Conservation (phyloP, 2,888 invertebrate genomes). For the Teleiodes luculella region DNA sequence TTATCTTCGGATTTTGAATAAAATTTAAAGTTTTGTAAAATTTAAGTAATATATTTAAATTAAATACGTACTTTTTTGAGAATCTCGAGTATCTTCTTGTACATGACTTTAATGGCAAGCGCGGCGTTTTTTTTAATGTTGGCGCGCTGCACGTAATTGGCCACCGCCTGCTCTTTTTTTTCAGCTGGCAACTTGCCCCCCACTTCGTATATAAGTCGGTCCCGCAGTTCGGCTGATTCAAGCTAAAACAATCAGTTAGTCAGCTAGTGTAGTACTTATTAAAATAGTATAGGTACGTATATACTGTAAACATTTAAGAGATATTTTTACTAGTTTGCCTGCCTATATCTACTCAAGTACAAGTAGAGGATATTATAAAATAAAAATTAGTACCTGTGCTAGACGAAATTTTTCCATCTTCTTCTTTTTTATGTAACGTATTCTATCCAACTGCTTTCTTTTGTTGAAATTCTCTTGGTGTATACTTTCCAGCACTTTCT, state of each 20-base stretch:
- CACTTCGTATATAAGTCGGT: slow-evolving; percentile 70
- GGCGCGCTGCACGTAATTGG: slow-evolving; percentile 80
- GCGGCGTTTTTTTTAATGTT: slow-evolving; percentile 82
- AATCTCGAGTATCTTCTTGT: slow-evolving; percentile 79
- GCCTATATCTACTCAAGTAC: too few relatives aligned
- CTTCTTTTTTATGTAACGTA: slow-evolving; percentile 78
- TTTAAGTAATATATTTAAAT: neutral
- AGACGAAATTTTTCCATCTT: slow-evolving; percentile 79
- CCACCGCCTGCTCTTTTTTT: slow-evolving; percentile 76
- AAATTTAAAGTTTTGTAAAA: too few relatives aligned
- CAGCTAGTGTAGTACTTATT: too few relatives aligned
- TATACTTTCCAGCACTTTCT: slow-evolving; percentile 80
- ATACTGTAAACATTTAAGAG: too few relatives aligned
- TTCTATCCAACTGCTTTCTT: slow-evolving; percentile 80
- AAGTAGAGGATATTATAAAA: too few relatives aligned
- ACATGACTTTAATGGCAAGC: slow-evolving; percentile 80
- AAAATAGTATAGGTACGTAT: too few relatives aligned
- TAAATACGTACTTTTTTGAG: slow-evolving; percentile 76
- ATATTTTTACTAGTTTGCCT: too few relatives aligned
- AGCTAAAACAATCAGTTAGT: slow-evolving; percentile 52
- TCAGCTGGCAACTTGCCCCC: slow-evolving; percentile 70
- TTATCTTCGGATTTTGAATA: too few relatives aligned
- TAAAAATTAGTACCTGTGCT: slow-evolving; percentile 72
- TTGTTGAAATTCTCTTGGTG: slow-evolving; percentile 81
- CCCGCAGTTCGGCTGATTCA: slow-evolving; percentile 72